Conservation (phyloP, 2,888 invertebrate species). For the Drosophila testacea region DNA sequence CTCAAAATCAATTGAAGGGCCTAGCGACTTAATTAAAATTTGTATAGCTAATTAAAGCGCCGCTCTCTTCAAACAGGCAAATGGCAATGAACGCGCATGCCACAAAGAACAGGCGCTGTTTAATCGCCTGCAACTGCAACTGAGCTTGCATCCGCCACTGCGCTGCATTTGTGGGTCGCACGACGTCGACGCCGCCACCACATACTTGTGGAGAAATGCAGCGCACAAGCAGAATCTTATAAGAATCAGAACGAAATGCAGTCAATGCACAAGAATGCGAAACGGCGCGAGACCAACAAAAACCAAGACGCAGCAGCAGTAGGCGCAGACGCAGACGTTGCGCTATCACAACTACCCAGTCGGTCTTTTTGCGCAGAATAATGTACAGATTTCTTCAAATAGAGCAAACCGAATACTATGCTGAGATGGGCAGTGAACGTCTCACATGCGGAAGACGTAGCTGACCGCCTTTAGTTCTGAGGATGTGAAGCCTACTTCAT, state of each 20-base stretch:
- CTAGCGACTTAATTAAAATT: conserved; percentile 71
- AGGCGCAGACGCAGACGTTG: conserved; percentile 18
- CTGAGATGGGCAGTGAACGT: too few relatives aligned
- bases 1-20: conserved; percentile 65
- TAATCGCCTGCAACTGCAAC: conserved; percentile 37
- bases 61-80: conserved; percentile 30
- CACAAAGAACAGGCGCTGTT: conserved; percentile 70
- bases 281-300: conserved; percentile 48
- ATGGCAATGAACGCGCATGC: conserved; percentile 67
- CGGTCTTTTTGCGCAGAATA: too few relatives aligned
- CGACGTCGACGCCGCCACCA: conserved; percentile 27
- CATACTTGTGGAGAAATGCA: conserved; percentile 76
- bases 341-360: conserved; percentile 7
- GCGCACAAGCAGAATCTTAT: conserved; percentile 25
- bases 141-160: conserved; percentile 30
- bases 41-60: conserved; percentile 70
- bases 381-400: too few relatives aligned
- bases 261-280: conserved; percentile 76
- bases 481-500: too few relatives aligned
- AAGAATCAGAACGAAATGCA: conserved; percentile 77
- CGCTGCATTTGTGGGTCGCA: conserved; percentile 66
- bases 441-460: too few relatives aligned
- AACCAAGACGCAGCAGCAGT: conserved; percentile 13
- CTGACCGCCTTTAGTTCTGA: too few relatives aligned
- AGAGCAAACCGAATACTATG: too few relatives aligned